Conservation (phyloP, 64 coral and sea anemone species). For the Catalaphyllia jardinei region DNA sequence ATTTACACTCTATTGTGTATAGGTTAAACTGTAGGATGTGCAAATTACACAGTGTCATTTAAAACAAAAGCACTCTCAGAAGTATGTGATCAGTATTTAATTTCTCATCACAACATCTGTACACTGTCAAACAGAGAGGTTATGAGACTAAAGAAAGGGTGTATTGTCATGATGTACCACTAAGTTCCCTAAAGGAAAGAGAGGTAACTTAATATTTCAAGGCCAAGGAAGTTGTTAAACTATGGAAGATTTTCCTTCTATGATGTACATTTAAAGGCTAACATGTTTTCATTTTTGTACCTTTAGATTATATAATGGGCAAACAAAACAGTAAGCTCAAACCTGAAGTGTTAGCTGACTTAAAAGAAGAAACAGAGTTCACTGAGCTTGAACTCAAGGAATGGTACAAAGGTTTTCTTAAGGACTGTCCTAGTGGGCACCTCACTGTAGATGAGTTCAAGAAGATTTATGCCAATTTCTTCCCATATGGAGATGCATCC, state of each 20-base stretch:
- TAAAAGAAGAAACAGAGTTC: conserved; percentile 62
- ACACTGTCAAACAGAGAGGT: too few relatives aligned
- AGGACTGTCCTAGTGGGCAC: conserved; percentile 62
- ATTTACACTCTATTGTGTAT: too few relatives aligned
- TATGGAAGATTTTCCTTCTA: neutral
- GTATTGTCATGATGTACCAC: too few relatives aligned
- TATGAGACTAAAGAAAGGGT: too few relatives aligned
- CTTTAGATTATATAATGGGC: conserved; percentile 52
- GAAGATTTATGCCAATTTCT: conserved; percentile 78
- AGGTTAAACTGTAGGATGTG: too few relatives aligned
- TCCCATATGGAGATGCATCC: conserved; percentile 82
- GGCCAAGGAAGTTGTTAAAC: neutral
- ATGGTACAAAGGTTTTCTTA: conserved; percentile 80
- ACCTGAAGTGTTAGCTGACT: conserved; percentile 70
- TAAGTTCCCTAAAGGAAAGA: too few relatives aligned
- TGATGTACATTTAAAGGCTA: neutral
- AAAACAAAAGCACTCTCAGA: too few relatives aligned
- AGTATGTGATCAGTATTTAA: too few relatives aligned
- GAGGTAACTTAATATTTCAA: too few relatives aligned
- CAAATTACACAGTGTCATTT: too few relatives aligned
- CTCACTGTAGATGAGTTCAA: conserved; percentile 81
- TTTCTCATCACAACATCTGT: too few relatives aligned
- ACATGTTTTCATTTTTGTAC: neutral
- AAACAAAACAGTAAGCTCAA: conserved; percentile 86
- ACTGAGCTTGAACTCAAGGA: conserved; percentile 69